These are phyloP conservation scores for Mystacornis crossleyi DNA, from an alignment of 2,113 vertebrate species.

Conservation along the genomic window DNA sequence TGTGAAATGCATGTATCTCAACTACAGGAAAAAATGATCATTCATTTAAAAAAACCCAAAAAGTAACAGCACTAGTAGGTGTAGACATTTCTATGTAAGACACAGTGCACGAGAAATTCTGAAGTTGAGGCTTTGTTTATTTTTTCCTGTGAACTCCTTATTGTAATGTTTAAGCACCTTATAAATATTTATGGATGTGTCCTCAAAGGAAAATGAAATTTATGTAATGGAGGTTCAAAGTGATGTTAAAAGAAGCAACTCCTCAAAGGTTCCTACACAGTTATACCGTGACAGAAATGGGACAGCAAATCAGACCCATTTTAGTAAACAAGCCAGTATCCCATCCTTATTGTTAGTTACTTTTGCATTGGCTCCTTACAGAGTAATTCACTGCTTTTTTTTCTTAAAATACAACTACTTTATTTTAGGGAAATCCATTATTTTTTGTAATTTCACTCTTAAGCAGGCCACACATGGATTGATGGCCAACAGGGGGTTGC, in stretches of 20 bases:
- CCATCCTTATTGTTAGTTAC: neutral
- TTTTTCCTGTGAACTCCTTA: neutral
- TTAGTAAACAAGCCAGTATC: neutral
- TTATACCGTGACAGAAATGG: neutral
- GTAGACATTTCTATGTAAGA: neutral
- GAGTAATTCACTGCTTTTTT: neutral
- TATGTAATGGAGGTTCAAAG: neutral
- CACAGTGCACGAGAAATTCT: neutral
- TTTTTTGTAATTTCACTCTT: neutral
- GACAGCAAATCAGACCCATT: conserved; percentile 1
- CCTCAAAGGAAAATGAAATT: neutral
- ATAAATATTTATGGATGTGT: neutral
- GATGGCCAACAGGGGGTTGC: neutral
- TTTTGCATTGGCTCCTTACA: neutral
- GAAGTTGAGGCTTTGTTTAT: neutral
- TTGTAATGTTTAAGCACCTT: neutral
- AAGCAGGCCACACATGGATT: rapidly evolving
- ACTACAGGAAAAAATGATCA: neutral
- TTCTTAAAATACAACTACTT: neutral
- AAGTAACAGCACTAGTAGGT: neutral
- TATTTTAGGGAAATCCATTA: neutral
- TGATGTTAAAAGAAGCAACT: neutral
- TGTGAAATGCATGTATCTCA: neutral
- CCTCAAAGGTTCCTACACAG: neutral
- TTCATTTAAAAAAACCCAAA: neutral